Percentiles rank a stretch among this genome's conserved stretches.
Evolutionary conservation across 2,113 vertebrate species (phyloP).

Genomic region (Prochilodus magdalenae): DNA sequence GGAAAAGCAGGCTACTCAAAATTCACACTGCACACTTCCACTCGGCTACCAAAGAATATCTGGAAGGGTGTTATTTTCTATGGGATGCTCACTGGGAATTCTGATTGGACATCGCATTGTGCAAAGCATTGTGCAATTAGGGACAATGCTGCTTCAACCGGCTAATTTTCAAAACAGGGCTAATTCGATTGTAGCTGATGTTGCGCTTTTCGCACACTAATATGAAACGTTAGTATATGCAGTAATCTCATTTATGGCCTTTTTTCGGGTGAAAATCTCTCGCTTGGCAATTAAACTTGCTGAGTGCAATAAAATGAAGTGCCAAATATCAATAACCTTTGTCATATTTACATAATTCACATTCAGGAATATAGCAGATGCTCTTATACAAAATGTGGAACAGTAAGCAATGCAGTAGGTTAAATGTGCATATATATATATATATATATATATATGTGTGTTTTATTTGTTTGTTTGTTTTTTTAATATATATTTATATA

Average conservation of each 20-base stretch:
- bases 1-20: slow-evolving; percentile 63
- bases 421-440: too few relatives aligned
- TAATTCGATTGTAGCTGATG: slow-evolving; percentile 29
- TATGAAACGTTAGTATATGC: background rate
- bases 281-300: background rate
- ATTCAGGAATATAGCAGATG: background rate
- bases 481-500: too few relatives aligned
- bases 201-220: slow-evolving; percentile 36
- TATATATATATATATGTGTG: too few relatives aligned
- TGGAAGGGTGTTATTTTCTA: slow-evolving; percentile 67
- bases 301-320: background rate
- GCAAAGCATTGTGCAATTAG: slow-evolving; percentile 30
- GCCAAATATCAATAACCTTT: background rate
- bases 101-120: slow-evolving; percentile 59
- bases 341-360: background rate
- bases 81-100: slow-evolving; percentile 63
- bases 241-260: slow-evolving; percentile 16
- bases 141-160: slow-evolving; percentile 30
- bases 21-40: slow-evolving; percentile 40
- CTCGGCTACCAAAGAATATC: slow-evolving; percentile 68
- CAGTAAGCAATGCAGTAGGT: background rate
- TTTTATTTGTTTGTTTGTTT: too few relatives aligned
- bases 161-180: slow-evolving; percentile 11
- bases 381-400: background rate
- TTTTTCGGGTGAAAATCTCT: background rate